These are phyloP conservation scores for Entomobrya proxima DNA, from an alignment of 2,888 invertebrate genomes.

Conservation along the genomic window DNA sequence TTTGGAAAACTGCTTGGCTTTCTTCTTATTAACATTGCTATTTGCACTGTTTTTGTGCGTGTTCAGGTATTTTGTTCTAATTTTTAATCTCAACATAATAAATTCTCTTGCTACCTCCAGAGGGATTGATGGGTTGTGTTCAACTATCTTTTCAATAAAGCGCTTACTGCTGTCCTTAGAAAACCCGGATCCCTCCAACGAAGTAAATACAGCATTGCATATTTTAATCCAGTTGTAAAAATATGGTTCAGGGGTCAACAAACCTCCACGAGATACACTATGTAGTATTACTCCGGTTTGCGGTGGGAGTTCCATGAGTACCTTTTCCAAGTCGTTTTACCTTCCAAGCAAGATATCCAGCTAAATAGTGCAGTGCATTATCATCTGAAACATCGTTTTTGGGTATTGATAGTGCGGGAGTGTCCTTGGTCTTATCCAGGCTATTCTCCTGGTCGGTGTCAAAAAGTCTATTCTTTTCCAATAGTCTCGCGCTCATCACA, in stretches of 20 bases:
- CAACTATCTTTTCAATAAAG: background rate
- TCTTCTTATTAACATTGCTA: background rate
- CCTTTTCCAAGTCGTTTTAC: slow-evolving; percentile 1
- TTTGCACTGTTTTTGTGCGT: background rate
- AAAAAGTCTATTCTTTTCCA: background rate
- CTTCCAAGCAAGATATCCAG: background rate
- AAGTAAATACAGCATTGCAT: background rate
- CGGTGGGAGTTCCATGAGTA: background rate
- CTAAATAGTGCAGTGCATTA: background rate
- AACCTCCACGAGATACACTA: background rate
- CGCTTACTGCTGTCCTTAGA: background rate
- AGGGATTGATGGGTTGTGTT: background rate
- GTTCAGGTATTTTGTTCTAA: background rate
- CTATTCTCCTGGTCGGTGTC: no score
- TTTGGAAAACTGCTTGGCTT: background rate
- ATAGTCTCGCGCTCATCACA: background rate
- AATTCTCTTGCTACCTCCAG: background rate
- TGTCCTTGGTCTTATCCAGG: no score
- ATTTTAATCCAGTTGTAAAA: background rate
- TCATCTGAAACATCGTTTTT: background rate
- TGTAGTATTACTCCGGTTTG: background rate
- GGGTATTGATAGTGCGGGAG: background rate
- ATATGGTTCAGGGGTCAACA: background rate
- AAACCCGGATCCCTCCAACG: background rate
- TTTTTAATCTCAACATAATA: background rate